phyloP scores from a whole-genome alignment of 2,113 vertebrate genomes.

The Stomatorhinus ivindoensis region DNA sequence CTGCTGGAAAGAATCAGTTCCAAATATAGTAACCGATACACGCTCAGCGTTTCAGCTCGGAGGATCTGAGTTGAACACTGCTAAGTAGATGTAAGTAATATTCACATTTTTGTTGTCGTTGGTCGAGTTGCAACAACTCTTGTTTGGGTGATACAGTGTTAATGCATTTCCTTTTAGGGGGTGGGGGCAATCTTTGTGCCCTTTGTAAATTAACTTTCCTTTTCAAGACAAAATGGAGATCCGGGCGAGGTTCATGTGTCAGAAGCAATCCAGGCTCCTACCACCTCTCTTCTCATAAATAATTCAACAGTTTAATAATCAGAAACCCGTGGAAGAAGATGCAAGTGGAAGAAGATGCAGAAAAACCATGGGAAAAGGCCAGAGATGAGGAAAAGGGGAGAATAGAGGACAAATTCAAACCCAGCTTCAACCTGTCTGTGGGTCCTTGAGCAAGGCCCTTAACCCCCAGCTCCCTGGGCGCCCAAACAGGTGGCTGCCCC shows the following conservation, averaged over 20 bases:
- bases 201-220: not conserved
- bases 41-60: not conserved
- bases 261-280: not conserved
- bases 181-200: not conserved
- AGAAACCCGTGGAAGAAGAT: not conserved
- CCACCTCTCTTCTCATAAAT: not conserved
- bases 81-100: not conserved
- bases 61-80: not conserved
- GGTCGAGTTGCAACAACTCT: not conserved
- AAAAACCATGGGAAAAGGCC: not conserved
- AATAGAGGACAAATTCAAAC: not conserved
- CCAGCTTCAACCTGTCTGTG: too few species aligned
- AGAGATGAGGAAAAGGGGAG: not conserved
- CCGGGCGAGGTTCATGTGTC: not conserved
- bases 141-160: not conserved
- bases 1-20: not conserved
- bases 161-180: not conserved
- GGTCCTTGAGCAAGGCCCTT: too few species aligned
- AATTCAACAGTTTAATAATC: not conserved
- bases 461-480: too few species aligned
- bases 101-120: not conserved
- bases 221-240: not conserved
- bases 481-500: too few species aligned
- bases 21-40: not conserved
- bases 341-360: not conserved